These are phyloP conservation scores for Scaptomyza graminum DNA, from an alignment of 1,140 invertebrate genomes.

Conservation along the genomic window DNA sequence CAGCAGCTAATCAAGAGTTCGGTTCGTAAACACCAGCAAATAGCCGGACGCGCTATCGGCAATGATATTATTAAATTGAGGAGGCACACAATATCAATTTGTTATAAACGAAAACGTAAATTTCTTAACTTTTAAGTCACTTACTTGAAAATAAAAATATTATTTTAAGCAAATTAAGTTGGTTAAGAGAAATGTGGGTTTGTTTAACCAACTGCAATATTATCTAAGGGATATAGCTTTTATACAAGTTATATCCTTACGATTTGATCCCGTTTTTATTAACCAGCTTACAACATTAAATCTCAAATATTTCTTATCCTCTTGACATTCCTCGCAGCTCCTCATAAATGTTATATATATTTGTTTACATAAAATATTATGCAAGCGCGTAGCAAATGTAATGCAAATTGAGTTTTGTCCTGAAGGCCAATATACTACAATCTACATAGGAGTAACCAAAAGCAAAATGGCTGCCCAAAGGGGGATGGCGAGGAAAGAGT, in stretches of 20 bases:
- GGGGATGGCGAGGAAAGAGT: background rate
- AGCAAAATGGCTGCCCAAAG: constrained; percentile 31
- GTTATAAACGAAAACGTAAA: constrained; percentile 10
- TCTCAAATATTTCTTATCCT: background rate
- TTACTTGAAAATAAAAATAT: background rate
- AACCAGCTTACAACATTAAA: background rate
- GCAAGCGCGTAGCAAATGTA: constrained; percentile 64
- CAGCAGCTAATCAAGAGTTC: constrained; percentile 70
- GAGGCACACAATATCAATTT: background rate
- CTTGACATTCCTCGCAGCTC: no score
- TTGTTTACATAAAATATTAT: constrained; percentile 70
- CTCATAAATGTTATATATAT: constrained; percentile 44
- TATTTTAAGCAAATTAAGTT: background rate
- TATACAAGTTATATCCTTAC: no score
- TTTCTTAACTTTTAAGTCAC: background rate
- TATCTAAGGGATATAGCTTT: no score
- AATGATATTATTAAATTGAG: constrained; percentile 2
- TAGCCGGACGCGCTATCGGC: background rate
- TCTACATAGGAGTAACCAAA: constrained; percentile 15
- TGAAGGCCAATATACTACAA: constrained; percentile 25
- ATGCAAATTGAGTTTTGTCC: constrained; percentile 73
- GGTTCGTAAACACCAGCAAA: constrained; percentile 11
- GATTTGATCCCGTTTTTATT: background rate
- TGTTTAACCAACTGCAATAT: no score
- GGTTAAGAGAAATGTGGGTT: no score